Base-by-base conservation (phyloP, 2,888 invertebrate genomes). In the Oegoconia quadripuncta region DNA sequence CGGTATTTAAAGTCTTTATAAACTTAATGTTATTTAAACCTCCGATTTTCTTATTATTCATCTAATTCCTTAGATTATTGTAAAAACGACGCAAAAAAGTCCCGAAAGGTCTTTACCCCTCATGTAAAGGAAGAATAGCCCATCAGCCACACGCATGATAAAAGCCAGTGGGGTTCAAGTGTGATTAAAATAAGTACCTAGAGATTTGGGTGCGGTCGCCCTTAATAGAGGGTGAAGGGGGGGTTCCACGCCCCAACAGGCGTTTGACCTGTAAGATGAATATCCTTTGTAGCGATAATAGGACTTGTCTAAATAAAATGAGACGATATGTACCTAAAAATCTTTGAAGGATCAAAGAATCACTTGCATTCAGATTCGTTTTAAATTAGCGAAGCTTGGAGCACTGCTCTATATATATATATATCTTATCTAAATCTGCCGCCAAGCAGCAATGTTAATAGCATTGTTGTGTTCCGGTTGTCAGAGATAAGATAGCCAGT, bases 181-280 rank as follows among this genome's bases (percentile, higher is more conserved):
- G 79, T 79, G 82, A 82, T 82, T 82, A 82, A 82, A 81, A 79
- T 81, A 79, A 81, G 79, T 75, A 74, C 68, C n/a, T n/a, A n/a
- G n/a, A 78, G 77, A 79, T 80, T 80, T 78, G 74, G 80, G 79
- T 63, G 79, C 72, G 77, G 77, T 68, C 61, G 55, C 61, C 59
- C 66, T 58, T 69, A 70, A 72, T 68, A 16, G 40, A 39, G 43
- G 32, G 23, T 13, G 11, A 20, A 35, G 9, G 8, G 17, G 26
- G 26, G n/a, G 25, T 12, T 44, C 52, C 58, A 62, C 69, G 61
- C 67, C 64, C 61, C 44, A 49, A 38, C 44, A 44, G 48, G 42
- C 56, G 50, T 51, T 62, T 52, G 59, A n/a, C 15, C 25, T 31
- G 28, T 18, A 13, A 18, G 37, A 26, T 26, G 13, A 16, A 34